These are phyloP conservation scores for Lepilemur ruficaudatus DNA, from an alignment of 2,797 vertebrate genomes.

Conservation along the genomic window DNA sequence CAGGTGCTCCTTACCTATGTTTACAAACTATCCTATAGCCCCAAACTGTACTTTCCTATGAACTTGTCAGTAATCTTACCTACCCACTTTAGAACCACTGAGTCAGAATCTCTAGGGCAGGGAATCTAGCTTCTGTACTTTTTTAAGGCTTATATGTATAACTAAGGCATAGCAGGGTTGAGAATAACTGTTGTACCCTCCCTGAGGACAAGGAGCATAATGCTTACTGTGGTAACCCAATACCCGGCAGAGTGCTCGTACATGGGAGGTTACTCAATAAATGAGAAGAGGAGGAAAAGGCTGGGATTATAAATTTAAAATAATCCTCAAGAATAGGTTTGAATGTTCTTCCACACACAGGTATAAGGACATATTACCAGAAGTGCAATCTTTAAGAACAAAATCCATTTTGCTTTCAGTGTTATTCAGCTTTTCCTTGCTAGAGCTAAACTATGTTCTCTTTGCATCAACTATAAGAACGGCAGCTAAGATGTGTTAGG, in stretches of 20 bases:
- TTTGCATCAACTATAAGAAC: constrained; percentile 35
- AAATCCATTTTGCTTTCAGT: constrained; percentile 19
- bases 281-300: background rate
- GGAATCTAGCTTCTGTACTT: background rate
- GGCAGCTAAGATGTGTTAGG: background rate
- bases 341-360: background rate
- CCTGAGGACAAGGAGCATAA: background rate
- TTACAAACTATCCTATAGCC: background rate
- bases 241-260: background rate
- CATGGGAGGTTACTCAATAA: background rate
- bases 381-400: background rate
- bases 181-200: background rate
- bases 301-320: background rate
- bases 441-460: background rate
- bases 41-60: background rate
- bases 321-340: background rate
- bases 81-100: background rate
- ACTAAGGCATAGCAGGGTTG: background rate
- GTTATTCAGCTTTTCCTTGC: background rate
- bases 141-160: background rate
- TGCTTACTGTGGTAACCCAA: background rate
- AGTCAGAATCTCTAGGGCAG: background rate
- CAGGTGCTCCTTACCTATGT: background rate
- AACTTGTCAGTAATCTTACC: background rate
- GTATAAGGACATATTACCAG: background rate